Base-by-base conservation (phyloP, 2,113 vertebrate genomes). In the Eulemur rufifrons region DNA sequence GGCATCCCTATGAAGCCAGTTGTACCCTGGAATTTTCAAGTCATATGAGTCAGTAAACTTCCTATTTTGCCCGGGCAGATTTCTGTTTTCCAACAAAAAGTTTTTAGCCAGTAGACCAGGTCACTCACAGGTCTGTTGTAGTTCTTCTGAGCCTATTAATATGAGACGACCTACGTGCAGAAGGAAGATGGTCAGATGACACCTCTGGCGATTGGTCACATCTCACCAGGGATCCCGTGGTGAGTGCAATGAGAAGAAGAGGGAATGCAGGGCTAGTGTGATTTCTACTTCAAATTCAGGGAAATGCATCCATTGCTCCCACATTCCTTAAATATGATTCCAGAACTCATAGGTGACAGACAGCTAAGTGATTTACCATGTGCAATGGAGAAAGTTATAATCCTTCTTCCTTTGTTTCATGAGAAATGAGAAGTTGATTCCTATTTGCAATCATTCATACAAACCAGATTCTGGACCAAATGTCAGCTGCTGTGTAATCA, bases 341-440 rank as follows among this genome's bases (percentile, higher is more conserved):
- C 84, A 84, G 56, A 83, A 74, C 50, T 73, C 0, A 0, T 8
- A 83, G 52, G 34, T 34, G 21, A 61, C 14, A 39, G 25, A 20
- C 8, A 47, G 23, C 54, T 15, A 66, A 83, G 32, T 93, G 63
- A 86, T 54, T 90, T 91, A 73, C 20, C 88, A 42, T 32, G 34
- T 52, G 25, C 66, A 74, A 81, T 12, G 80, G 29, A 91, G 45
- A 89, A 82, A 84, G 27, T 34, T 56, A 45, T 54, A 82, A 54
- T 73, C 59, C 25, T 66, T 94, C 92, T 39, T 50, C 76, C 34
- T 91, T 80, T 80, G 64, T 37, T 88, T 56, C 59, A 50, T 78
- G 64, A 89, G 59, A 94, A 97, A 89, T 54, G 64, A 81, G 96
- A 91, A 71, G 34, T 27, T 50, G 23, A 89, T 95, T 95, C 63